Evolutionary conservation across 2,888 invertebrate genomes (phyloP).

Genomic region (Crematogaster levior): DNA sequence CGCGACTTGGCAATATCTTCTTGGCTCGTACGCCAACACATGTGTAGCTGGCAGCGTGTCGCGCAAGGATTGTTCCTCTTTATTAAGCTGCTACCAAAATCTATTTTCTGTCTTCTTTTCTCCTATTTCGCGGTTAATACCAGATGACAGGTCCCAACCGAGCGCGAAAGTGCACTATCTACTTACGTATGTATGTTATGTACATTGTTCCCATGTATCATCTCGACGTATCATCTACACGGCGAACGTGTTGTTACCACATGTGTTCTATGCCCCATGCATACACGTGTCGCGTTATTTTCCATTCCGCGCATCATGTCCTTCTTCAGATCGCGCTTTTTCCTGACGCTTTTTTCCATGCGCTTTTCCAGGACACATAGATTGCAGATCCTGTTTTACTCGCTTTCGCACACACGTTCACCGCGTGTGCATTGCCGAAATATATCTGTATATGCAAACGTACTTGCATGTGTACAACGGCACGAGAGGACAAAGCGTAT

Average conservation of each 20-base stretch:
- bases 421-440: not conserved
- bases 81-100: conserved; percentile 66
- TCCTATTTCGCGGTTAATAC: conserved; percentile 55
- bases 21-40: conserved; percentile 7
- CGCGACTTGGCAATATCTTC: conserved; percentile 39
- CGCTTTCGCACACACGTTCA: no score
- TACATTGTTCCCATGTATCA: conserved; percentile 54
- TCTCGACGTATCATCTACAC: conserved; percentile 20
- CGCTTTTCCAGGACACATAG: conserved; percentile 25
- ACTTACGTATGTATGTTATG: conserved; percentile 55
- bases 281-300: conserved; percentile 4
- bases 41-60: conserved; percentile 37
- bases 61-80: conserved; percentile 67
- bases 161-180: conserved; percentile 53
- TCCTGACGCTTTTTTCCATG: conserved; percentile 25
- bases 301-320: conserved; percentile 33
- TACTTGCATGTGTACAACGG: not conserved
- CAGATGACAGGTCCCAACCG: conserved; percentile 39
- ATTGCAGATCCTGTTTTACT: conserved; percentile 20
- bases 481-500: conserved; percentile 11
- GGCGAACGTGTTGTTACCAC: conserved; percentile 9
- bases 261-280: not conserved
- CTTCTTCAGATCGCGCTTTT: conserved; percentile 29
- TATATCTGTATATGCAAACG: not conserved
- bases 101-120: conserved; percentile 55